Base-by-base conservation (phyloP, 2,113 vertebrate genomes). In the Caloenas nicobarica region DNA sequence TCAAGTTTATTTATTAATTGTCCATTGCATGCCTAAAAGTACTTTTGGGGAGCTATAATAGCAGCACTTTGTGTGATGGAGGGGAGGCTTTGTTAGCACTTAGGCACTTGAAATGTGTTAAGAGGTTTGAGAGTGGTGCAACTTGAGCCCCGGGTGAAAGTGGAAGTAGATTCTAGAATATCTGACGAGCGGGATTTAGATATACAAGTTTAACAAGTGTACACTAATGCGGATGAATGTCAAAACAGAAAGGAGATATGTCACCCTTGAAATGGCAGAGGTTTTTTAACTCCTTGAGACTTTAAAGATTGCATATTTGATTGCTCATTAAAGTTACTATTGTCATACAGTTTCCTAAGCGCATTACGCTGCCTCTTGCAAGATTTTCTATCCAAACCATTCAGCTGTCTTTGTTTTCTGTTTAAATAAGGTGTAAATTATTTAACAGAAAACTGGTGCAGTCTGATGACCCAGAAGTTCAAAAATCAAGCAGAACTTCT, bases 91-190 rank as follows among this genome's bases (percentile, higher is more conserved):
- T 93, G 51, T 71, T 94, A 97, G 94, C 93, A 96, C 97, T 96
- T 91, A 97, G 89, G 93, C 88, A 96, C 91, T 96, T 97, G 90
- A 97, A 95, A 97, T 38, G 93, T 96, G 97, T 94, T 97, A 97
- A 98, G 92, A 97, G 96, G 78, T 95, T 97, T 93, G 82, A 96
- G 95, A 97, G 81, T 84, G 89, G 89, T 89, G 87, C 84, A 96
- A 94, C 96, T 88, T 57, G 86, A 97, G 94, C 95, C 69, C 72
- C 15, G 85, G 93, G 86, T 96, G 61, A 95, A 97, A 96, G 86
- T 76, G 38, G 81, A 93, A 92, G 88, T 46, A 89, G 94, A 90
- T 95, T 91, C 77, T 56, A 86, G 72, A 94, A 68, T 84, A 80
- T 86, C 87, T 96, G 97, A 96, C 82, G 93, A 90, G 94, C 5